phyloP scores from a whole-genome alignment of 92 coral and sea anemone species.

The Epizoanthus rinbou region DNA sequence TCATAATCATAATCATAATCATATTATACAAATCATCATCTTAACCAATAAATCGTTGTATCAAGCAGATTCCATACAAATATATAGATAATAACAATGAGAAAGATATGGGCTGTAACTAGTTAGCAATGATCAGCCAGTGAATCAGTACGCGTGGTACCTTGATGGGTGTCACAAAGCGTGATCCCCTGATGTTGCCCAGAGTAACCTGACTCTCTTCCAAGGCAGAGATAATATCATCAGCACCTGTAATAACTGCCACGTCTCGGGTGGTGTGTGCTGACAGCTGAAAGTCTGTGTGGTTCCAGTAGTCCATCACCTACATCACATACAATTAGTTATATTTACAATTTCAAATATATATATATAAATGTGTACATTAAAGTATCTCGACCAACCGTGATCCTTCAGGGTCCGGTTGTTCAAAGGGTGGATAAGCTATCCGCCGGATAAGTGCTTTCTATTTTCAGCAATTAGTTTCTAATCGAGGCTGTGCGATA shows the following conservation, averaged over 20 bases:
- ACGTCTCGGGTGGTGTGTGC: slow-evolving; percentile 94
- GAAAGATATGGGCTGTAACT: background rate
- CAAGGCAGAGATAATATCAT: slow-evolving; percentile 86
- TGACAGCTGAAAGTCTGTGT: slow-evolving; percentile 87
- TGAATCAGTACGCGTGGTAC: slow-evolving; percentile 28
- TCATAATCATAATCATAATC: background rate
- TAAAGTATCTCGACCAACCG: too few species aligned
- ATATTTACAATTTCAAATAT: too few species aligned
- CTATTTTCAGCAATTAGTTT: too few species aligned
- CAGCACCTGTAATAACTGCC: slow-evolving; percentile 89
- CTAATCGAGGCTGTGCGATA: too few species aligned
- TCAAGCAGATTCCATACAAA: too few species aligned
- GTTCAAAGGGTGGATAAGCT: too few species aligned
- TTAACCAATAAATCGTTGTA: too few species aligned
- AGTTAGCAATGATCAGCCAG: background rate
- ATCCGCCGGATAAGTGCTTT: too few species aligned
- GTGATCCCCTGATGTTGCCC: slow-evolving; percentile 89
- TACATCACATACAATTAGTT: slow-evolving; percentile 40
- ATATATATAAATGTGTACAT: too few species aligned
- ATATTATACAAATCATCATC: background rate
- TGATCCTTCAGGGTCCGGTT: too few species aligned
- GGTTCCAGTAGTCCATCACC: slow-evolving; percentile 97
- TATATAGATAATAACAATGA: background rate
- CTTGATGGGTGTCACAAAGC: slow-evolving; percentile 94
- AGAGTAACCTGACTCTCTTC: slow-evolving; percentile 96